Evolutionary conservation across 2,797 vertebrate species (phyloP).

Genomic region (Liasis olivaceus): DNA sequence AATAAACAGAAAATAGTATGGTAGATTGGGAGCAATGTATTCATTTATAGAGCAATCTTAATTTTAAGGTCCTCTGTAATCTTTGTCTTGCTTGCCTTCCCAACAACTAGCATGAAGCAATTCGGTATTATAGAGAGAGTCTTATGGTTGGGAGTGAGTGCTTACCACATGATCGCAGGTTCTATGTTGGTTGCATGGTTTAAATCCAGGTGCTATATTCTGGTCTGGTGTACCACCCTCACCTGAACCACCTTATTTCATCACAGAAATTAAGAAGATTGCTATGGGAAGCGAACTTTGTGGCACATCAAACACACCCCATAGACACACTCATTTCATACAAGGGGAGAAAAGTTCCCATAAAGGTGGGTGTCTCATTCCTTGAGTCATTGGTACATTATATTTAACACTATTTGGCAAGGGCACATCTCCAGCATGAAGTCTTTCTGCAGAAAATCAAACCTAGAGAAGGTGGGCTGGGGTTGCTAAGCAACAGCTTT

Average conservation of each 20-base stretch:
- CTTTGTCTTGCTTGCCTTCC: not conserved
- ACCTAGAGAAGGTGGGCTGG: not conserved
- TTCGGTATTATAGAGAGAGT: not conserved
- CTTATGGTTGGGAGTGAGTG: not conserved
- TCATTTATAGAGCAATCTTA: not conserved
- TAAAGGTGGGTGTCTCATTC: not conserved
- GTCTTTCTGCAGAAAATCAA: slow-evolving; percentile 30
- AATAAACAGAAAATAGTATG: not conserved
- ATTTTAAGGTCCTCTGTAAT: not conserved
- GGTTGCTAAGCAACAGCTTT: slow-evolving; percentile 58
- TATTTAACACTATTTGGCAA: slow-evolving; percentile 21
- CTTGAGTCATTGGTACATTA: not conserved
- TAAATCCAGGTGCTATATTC: not conserved
- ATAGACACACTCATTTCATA: not conserved
- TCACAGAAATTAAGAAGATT: not conserved
- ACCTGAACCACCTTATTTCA: not conserved
- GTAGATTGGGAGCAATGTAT: not conserved
- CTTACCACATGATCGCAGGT: not conserved
- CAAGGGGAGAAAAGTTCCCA: not conserved
- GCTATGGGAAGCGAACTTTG: not conserved
- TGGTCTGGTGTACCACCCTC: no score
- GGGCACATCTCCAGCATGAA: not conserved
- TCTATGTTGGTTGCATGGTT: not conserved
- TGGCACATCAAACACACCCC: not conserved
- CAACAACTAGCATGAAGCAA: not conserved